Evolutionary conservation across 2,113 vertebrate species (phyloP), one percentile per base, ranked within the genome.

Genomic region (Larimichthys polyactis): DNA sequence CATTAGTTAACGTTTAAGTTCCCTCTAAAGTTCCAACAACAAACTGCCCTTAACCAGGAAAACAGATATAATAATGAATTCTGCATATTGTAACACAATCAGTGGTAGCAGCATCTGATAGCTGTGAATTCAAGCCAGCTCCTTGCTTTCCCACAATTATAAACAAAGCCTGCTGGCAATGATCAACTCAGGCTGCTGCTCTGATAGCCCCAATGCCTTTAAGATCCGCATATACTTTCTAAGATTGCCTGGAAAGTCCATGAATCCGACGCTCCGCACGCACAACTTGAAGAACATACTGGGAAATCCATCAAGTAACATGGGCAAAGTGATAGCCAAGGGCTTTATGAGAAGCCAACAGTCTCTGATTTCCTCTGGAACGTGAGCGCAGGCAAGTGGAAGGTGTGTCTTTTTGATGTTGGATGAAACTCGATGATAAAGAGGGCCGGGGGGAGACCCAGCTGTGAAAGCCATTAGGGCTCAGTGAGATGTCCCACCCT

Each of bases 361-460:
- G 75, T 79, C 67, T 89, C 70, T 69, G 65, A 82, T 87, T 87
- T 90, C 86, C 71, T 72, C 6, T 2, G 8, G 27, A 43, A 40
- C 7, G 14, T 64, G 81, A 85, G 71, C 4, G 46, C n/a, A 4
- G 79, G 83, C 82, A 86, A 88, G 79, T 79, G 85, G 79, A 91
- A 92, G 90, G 92, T 91, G 92, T 87, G 87, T 88, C 90, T 81
- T 89, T 92, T 87, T 93, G 90, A 93, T 92, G 89, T 90, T 63
- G 60, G 82, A 87, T 75, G 90, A 91, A 93, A 91, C 85, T 67
- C 89, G 89, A 94, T 89, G 83, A 92, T 82, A 82, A 65, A 77
- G 63, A 71, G 62, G 78, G 78, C 68, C 0, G 57, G 64, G 89
- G 90, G 79, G 63, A 72, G 73, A 80, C 71, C 79, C 88, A 93